These are phyloP conservation scores for Dendroctonus valens DNA, from an alignment of 1,140 invertebrate genomes.

Conservation along the genomic window DNA sequence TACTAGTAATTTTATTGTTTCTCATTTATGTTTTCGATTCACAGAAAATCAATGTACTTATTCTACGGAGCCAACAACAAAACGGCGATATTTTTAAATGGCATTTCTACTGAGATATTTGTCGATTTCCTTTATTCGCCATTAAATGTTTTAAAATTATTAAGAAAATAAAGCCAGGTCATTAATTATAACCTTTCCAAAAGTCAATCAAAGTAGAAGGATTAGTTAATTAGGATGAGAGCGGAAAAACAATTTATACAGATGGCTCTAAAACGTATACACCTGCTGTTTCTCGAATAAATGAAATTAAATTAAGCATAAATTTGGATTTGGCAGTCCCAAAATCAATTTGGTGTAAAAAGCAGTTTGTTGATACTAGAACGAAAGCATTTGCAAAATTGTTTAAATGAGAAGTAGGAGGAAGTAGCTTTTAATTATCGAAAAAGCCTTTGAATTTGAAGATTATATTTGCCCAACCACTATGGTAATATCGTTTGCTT, in stretches of 20 bases:
- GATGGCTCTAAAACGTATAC: slow-evolving; percentile 16
- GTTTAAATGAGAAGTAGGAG: too few relatives aligned
- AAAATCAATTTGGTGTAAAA: slow-evolving; percentile 10
- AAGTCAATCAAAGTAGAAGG: slow-evolving; percentile 24
- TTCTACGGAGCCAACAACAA: too few relatives aligned
- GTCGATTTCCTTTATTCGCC: neutral
- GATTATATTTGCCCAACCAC: too few relatives aligned
- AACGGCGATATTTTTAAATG: too few relatives aligned
- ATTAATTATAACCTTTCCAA: slow-evolving; percentile 12
- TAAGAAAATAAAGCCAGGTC: neutral
- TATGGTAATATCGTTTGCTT: too few relatives aligned
- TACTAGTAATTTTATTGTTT: too few relatives aligned
- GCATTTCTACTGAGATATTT: too few relatives aligned
- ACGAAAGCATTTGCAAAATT: neutral
- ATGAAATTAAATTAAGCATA: slow-evolving; percentile 23
- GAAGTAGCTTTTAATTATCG: too few relatives aligned
- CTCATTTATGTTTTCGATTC: too few relatives aligned
- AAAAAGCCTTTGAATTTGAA: too few relatives aligned
- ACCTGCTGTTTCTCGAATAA: slow-evolving; percentile 23
- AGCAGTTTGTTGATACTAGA: slow-evolving; percentile 12
- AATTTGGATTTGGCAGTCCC: slow-evolving; percentile 8
- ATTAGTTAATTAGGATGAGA: slow-evolving; percentile 22
- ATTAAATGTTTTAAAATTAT: slow-evolving; percentile 7
- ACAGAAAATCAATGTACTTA: too few relatives aligned
- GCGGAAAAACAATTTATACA: slow-evolving; percentile 23